phyloP scores from a whole-genome alignment of 2,888 invertebrate genomes.

The Aphidoletes aphidimyza region DNA sequence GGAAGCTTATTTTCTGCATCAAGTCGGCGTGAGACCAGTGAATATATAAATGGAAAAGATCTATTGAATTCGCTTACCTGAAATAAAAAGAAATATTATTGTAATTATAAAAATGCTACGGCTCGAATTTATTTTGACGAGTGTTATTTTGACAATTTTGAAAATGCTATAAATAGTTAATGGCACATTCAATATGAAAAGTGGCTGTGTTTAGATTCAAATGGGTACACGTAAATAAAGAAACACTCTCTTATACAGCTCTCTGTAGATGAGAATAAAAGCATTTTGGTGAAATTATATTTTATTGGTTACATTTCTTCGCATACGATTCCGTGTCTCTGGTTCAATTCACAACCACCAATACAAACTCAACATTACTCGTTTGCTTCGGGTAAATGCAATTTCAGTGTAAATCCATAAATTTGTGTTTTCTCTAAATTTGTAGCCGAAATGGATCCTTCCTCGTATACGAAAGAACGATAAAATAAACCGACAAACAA shows the following conservation, averaged over 20 bases:
- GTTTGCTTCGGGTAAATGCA: no score
- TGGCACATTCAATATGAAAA: neutral
- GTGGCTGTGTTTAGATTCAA: no score
- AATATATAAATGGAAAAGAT: neutral
- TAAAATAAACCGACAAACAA: neutral
- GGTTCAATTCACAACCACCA: no score
- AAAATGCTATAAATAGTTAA: neutral
- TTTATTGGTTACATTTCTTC: no score
- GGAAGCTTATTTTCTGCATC: constrained; percentile 13
- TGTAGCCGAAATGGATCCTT: neutral
- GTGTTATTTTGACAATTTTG: constrained; percentile 9
- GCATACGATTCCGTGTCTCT: no score
- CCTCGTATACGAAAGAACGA: neutral
- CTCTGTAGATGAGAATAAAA: no score
- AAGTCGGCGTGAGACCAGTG: neutral
- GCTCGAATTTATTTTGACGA: neutral
- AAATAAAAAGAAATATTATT: neutral
- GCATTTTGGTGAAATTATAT: no score
- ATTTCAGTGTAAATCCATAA: constrained; percentile 41
- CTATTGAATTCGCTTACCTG: neutral
- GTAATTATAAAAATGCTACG: neutral
- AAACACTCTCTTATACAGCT: no score
- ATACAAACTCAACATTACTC: no score
- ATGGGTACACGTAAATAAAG: neutral
- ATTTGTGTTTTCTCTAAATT: neutral